Percentiles rank a stretch among this genome's conserved stretches.
These are phyloP conservation scores for Acronicta psi DNA, from an alignment of 2,888 invertebrate genomes.

Conservation along the genomic window DNA sequence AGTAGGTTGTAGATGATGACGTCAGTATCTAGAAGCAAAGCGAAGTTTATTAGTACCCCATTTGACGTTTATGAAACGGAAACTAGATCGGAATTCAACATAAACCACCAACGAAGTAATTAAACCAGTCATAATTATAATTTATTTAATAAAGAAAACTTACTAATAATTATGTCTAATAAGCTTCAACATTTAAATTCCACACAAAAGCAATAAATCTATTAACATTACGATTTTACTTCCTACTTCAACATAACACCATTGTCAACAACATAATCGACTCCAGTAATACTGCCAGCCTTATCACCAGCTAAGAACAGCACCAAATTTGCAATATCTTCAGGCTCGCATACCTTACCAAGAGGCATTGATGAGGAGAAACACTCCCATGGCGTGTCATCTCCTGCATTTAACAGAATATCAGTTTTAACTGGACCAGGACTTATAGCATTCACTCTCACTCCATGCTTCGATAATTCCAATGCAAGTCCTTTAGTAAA, in stretches of 20 bases:
- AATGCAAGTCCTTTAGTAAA: slow-evolving; percentile 93
- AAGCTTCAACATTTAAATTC: neutral
- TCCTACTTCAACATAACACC: slow-evolving; percentile 71
- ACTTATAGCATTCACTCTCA: slow-evolving; percentile 58
- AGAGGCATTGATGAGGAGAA: slow-evolving; percentile 45
- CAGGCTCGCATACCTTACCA: slow-evolving; percentile 56
- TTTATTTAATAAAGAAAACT: too few species aligned
- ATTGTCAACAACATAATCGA: slow-evolving; percentile 60
- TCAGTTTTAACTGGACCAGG: slow-evolving; percentile 62
- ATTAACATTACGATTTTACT: too few species aligned
- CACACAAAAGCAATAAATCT: too few species aligned
- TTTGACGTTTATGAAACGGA: too few species aligned
- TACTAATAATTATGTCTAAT: too few species aligned
- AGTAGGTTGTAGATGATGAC: too few species aligned
- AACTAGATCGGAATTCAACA: too few species aligned
- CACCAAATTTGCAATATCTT: slow-evolving; percentile 62
- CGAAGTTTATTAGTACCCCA: too few species aligned
- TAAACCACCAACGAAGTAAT: neutral
- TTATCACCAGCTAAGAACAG: slow-evolving; percentile 62
- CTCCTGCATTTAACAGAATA: slow-evolving; percentile 77
- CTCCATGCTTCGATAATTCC: slow-evolving; percentile 57
- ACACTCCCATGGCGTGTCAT: slow-evolving; percentile 83
- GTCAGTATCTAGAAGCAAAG: too few species aligned
- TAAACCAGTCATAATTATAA: too few species aligned
- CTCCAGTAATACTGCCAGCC: slow-evolving; percentile 61